Evolutionary conservation across 1,140 invertebrate species (phyloP).

Genomic region (Zaprionus tsacasi): DNA sequence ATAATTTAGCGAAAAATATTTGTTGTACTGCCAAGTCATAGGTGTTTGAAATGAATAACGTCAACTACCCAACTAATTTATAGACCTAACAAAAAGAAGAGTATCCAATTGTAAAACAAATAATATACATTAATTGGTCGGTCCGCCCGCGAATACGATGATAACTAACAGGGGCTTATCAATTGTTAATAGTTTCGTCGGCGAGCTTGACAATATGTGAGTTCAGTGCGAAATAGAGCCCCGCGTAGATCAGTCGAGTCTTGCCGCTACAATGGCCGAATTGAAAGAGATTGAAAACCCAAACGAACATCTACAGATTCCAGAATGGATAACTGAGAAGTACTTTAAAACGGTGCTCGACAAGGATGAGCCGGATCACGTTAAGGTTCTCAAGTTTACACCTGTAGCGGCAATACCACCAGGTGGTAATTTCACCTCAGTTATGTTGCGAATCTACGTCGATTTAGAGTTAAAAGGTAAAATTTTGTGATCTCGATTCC

Average conservation of each 20-base stretch:
- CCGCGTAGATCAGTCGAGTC: background rate
- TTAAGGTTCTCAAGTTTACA: conserved; percentile 57
- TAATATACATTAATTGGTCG: background rate
- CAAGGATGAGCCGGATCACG: conserved; percentile 78
- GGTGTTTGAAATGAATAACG: too few species aligned
- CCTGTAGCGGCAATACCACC: conserved; percentile 68
- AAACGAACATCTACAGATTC: conserved; percentile 68
- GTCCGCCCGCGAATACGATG: background rate
- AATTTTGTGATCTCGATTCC: background rate
- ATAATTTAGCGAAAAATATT: background rate
- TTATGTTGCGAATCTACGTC: conserved; percentile 66
- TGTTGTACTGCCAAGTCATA: too few species aligned
- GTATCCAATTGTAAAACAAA: background rate
- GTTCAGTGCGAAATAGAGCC: conserved; percentile 15
- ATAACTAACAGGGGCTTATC: conserved; percentile 20
- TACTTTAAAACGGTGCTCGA: conserved; percentile 83
- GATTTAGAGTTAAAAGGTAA: conserved; percentile 65
- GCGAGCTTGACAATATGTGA: background rate
- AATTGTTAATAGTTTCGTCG: conserved; percentile 4
- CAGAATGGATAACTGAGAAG: conserved; percentile 84
- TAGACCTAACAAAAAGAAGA: background rate
- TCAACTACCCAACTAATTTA: background rate
- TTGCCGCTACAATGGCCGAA: conserved; percentile 15
- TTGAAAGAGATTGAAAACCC: conserved; percentile 58
- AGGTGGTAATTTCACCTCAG: conserved; percentile 72